Evolutionary conservation across 2,888 invertebrate genomes (phyloP), one percentile per base, ranked within the genome.

Genomic region (Leptinotarsa tumamoca): DNA sequence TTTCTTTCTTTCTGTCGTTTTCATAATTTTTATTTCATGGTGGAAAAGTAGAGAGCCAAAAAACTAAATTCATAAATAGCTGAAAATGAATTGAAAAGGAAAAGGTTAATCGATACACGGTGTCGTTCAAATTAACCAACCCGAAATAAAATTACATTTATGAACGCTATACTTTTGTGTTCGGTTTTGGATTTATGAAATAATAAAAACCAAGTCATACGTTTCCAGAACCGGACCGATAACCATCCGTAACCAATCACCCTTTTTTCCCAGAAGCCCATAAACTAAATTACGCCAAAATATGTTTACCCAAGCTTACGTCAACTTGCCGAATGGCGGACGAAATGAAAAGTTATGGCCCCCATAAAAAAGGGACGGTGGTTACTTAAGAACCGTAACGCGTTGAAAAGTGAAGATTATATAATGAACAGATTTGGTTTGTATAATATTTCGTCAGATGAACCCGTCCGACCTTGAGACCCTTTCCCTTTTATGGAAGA

Each of bases 301-400:
- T 70, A 70, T 70, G 58, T 70, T 70, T 49, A 70, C 70, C 61
- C 18, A 70, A 70, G 49, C 50, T 49, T 70, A 49, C 70, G 70
- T 58, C 49, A 70, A 43, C 49, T 70, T 70, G 58, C 70, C 70
- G 51, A 70, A 70, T 21, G 14, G 58, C 43, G 2, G 7, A 52
- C 61, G 58, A 76, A 76, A 76, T 66, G 21, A 73, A 76, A 73
- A 76, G 76, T 76, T 76, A 76, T 74, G 71, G 66, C 67, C 63
- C 68, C 21, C 61, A 73, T 75, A 75, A 75, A 75, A 58, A 61
- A 23, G 72, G 75, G 75, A 61, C 61, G 63, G 68, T 75, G 71
- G 71, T 67, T 63, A 54, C 69, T 63, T 68, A 72, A 72, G 54
- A 66, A 63, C 68, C 72, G 68, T 75, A 67, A 74, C 72, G 54